A percentile compares a stretch with the other conserved stretches of the same genome.
phyloP scores from a whole-genome alignment of 2,888 invertebrate genomes.

The Drosophila flavopinicola region DNA sequence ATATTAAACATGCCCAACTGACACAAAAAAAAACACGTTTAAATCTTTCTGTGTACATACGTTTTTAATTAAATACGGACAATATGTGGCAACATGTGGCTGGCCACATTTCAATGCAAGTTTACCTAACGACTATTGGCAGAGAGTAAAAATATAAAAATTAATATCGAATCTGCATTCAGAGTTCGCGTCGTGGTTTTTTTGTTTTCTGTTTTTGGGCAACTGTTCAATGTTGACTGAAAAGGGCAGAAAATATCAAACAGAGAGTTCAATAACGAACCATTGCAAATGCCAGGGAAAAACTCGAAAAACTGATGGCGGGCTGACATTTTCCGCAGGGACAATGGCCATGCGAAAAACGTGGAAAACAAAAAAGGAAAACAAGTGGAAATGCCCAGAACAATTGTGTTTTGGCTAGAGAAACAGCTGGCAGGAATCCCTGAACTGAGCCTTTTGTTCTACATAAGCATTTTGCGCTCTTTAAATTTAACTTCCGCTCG shows the following conservation, averaged over 20 bases:
- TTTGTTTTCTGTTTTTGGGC: no score
- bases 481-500: constrained; percentile 64
- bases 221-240: constrained; percentile 42
- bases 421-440: constrained; percentile 56
- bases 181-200: constrained; percentile 6
- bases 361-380: constrained; percentile 16
- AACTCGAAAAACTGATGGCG: constrained; percentile 30
- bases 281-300: constrained; percentile 50
- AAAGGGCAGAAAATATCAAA: constrained; percentile 34
- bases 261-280: constrained; percentile 49
- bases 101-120: constrained; percentile 56
- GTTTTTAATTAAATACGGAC: constrained; percentile 64
- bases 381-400: constrained; percentile 61
- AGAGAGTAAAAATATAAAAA: constrained; percentile 42
- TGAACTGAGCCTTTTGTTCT: constrained; percentile 40
- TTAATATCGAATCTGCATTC: constrained; percentile 46
- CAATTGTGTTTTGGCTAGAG: constrained; percentile 58
- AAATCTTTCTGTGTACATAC: background rate
- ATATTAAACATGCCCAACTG: no score
- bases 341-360: constrained; percentile 45
- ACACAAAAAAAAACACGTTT: no score
- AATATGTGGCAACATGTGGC: constrained; percentile 62
- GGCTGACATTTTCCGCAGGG: constrained; percentile 47
- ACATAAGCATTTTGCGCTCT: constrained; percentile 29
- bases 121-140: constrained; percentile 55